Base-by-base conservation (phyloP, 2,888 invertebrate genomes). In the Nymphalis polychloros region DNA sequence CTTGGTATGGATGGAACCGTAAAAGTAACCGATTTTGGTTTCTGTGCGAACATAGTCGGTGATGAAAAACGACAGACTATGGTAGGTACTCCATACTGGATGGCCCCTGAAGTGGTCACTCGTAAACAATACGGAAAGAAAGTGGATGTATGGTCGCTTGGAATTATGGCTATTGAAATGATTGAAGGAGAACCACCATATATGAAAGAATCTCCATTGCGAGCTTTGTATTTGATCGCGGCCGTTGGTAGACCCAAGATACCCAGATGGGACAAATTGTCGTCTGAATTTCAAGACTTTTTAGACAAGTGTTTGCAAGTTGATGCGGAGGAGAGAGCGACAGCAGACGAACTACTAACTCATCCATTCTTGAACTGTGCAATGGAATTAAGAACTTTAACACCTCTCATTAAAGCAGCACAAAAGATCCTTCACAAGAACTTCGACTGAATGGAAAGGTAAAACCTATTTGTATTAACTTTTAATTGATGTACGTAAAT, bases 1-100 rank as follows among this genome's bases (percentile, higher is more conserved):
- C 93, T 99, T 2, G 98, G 98, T 20, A 97, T 98, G 97, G 96
- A 97, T 79, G 98, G 98, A 1, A 94, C 95, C 0, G 97, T 98
- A 0, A 98, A 98, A 93, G 97, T 98, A 0, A 98, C 97, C 0
- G 99, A 99, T 89, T 99, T 99, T 88, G 99, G 99, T 10, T 99
- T 99, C 90, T 99, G 98, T 89, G 99, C 99, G 4, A 99, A 99
- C 84, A 97, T 99, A 65, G 95, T 96, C 53, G 97, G 97, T 0
- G 98, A 98, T 77, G 97, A 98, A 80, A 98, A 99, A 84, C 93
- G 98, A n/a, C 97, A 97, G 83, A 98, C 98, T 0, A 97, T 98
- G 97, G 98, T 98, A 0, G 98, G 98, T n/a, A 98, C 98, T 0
- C 98, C 98, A 0, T 98, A 98, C 81, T 98, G 98, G 99, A 99